phyloP scores from a whole-genome alignment of 2,113 vertebrate genomes.

The Saimiri boliviensis region DNA sequence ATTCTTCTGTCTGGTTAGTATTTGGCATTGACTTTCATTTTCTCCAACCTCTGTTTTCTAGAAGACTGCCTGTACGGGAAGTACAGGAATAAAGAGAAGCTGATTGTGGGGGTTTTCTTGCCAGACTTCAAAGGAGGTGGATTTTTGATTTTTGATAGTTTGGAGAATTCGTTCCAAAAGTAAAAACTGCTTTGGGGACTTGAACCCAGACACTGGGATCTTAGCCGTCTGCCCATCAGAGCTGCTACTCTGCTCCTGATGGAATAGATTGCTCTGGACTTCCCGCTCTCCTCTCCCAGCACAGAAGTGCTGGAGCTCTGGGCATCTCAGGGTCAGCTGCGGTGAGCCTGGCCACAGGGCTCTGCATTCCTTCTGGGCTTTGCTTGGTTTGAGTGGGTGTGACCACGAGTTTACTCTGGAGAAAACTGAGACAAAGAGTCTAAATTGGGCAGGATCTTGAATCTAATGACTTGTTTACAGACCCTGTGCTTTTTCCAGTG shows the following conservation, averaged over 20 bases:
- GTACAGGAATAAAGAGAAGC: constrained; percentile 59
- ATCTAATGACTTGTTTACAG: constrained; percentile 78
- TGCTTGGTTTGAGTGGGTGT: constrained; percentile 77
- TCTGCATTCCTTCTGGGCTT: constrained; percentile 72
- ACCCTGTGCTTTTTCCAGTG: constrained; percentile 63
- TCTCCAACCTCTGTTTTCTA: constrained; percentile 73
- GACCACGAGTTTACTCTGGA: constrained; percentile 72
- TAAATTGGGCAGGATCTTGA: constrained; percentile 75
- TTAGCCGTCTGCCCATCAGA: accelerated
- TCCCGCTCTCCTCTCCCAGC: neutral
- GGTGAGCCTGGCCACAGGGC: constrained; percentile 67
- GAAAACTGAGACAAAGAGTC: constrained; percentile 75
- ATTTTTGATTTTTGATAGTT: constrained; percentile 36
- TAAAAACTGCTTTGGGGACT: neutral
- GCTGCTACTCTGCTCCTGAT: neutral
- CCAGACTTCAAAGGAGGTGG: constrained; percentile 68
- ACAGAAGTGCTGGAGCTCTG: neutral
- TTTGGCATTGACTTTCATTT: constrained; percentile 78
- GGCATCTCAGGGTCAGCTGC: constrained; percentile 68
- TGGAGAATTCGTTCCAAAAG: constrained; percentile 8
- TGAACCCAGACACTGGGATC: constrained; percentile 16
- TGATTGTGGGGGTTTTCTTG: constrained; percentile 46
- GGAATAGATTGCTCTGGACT: neutral
- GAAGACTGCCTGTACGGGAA: constrained; percentile 59
- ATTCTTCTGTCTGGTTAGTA: constrained; percentile 68